Base-by-base conservation (phyloP, 1,140 invertebrate genomes). In the Heliconius eleuchia region DNA sequence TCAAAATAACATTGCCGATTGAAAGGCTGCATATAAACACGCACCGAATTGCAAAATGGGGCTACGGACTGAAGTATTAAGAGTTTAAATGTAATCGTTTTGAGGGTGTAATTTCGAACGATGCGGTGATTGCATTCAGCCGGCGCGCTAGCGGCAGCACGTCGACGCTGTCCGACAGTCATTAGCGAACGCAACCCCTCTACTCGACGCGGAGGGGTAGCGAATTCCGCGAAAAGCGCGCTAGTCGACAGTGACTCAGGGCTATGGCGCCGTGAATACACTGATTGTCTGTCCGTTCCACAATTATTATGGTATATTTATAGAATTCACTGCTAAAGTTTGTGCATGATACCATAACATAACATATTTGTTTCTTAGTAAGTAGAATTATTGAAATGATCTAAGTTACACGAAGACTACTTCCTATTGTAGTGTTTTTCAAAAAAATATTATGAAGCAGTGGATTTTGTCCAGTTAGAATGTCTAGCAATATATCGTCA, bases 1-100 rank as follows among this genome's bases (percentile, higher is more conserved):
- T 93, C 91, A 93, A 93, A 94, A 94, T 93, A 94, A 93, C 91
- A 89, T 89, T 88, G 88, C 88, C 91, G 92, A 94, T 94, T 93
- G 91, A 93, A 93, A 92, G 91, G 91, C 86, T 92, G 89, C 91
- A 92, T 92, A 93, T 90, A 93, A 92, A 93, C 92, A 93, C 91
- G 91, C 92, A 92, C 86, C 84, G 87, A 90, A 92, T 89, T 88
- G 90, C 88, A 88, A 86, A 88, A 86, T 87, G 84, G 78, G 76
- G 79, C 82, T 79, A 81, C 77, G 77, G 85, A 85, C 80, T 75
- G 85, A 85, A 83, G 89, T 87, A 88, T 91, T 93, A 86, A 87
- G 86, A 84, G 85, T 91, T 89, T 88, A 83, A 85, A 93, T 86
- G 86, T 88, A 87, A 87, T 86, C 83, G 88, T 89, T 86, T 87